Conservation (phyloP, 2,113 vertebrate genomes). For the Erpornis zantholeuca region DNA sequence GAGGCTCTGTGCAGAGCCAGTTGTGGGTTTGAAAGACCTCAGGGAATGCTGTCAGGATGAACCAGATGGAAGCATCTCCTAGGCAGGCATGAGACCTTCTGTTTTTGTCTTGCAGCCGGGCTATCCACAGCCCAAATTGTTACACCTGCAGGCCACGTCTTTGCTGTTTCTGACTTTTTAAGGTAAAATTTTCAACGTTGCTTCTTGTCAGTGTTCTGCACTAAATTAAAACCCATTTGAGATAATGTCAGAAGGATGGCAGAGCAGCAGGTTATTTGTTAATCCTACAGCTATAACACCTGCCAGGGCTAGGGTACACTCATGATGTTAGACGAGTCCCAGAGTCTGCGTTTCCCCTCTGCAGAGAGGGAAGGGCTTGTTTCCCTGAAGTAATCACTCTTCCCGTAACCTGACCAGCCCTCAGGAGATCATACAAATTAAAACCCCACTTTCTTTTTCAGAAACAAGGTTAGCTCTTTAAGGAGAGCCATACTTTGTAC, state of each 20-base stretch:
- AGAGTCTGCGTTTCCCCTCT: fast-evolving
- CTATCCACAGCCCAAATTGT: not conserved
- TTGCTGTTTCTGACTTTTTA: not conserved
- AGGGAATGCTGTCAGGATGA: not conserved
- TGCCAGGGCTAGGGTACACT: fast-evolving
- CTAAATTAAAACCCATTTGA: not conserved
- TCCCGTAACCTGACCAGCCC: not conserved
- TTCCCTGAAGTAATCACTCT: not conserved
- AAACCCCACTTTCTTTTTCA: not conserved
- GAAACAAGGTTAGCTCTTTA: not conserved
- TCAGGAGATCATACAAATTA: not conserved
- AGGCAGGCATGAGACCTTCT: not conserved
- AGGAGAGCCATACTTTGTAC: not conserved
- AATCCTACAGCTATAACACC: not conserved
- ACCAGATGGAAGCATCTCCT: not conserved
- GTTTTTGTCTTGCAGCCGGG: not conserved
- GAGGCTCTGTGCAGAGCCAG: not conserved
- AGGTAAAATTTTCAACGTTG: not conserved
- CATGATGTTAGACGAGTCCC: not conserved
- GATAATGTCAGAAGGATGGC: not conserved
- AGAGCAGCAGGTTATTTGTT: not conserved
- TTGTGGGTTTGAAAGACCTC: not conserved
- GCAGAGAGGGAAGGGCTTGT: not conserved
- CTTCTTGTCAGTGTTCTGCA: not conserved
- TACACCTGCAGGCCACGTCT: not conserved